These are phyloP conservation scores for Sebastes jordani DNA, from an alignment of 2,797 vertebrate genomes.

Conservation along the genomic window DNA sequence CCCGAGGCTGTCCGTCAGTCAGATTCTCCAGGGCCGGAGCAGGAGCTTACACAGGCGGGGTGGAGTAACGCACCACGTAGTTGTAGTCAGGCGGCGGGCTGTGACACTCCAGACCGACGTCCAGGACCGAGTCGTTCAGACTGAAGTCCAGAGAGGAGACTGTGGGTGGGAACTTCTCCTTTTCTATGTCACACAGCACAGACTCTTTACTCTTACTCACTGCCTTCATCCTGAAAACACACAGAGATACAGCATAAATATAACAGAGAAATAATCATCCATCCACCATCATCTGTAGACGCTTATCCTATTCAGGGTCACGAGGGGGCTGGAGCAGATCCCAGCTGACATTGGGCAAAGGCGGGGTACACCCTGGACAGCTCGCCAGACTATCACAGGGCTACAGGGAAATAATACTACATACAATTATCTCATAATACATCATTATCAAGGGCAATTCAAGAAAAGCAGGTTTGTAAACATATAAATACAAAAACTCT, in stretches of 20 bases:
- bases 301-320: too few species aligned
- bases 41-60: constrained; percentile 85
- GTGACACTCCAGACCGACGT: constrained; percentile 89
- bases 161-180: constrained; percentile 80
- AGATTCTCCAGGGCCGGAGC: constrained; percentile 10
- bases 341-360: too few species aligned
- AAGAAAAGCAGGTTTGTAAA: background rate
- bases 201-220: constrained; percentile 92
- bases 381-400: too few species aligned
- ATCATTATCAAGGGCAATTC: background rate
- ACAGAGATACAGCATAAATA: background rate
- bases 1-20: constrained; percentile 29
- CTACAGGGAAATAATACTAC: background rate
- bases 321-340: too few species aligned
- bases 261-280: background rate
- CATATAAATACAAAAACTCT: background rate
- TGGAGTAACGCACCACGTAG: constrained; percentile 91
- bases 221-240: constrained; percentile 84
- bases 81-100: constrained; percentile 95
- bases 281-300: too few species aligned
- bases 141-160: constrained; percentile 85
- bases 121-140: constrained; percentile 88
- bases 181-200: constrained; percentile 82
- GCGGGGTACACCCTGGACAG: too few species aligned
- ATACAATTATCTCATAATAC: background rate